A percentile compares a stretch with the other conserved stretches of the same genome.
Evolutionary conservation across 2,888 invertebrate genomes (phyloP).

Genomic region (Cheilosia scutellata): DNA sequence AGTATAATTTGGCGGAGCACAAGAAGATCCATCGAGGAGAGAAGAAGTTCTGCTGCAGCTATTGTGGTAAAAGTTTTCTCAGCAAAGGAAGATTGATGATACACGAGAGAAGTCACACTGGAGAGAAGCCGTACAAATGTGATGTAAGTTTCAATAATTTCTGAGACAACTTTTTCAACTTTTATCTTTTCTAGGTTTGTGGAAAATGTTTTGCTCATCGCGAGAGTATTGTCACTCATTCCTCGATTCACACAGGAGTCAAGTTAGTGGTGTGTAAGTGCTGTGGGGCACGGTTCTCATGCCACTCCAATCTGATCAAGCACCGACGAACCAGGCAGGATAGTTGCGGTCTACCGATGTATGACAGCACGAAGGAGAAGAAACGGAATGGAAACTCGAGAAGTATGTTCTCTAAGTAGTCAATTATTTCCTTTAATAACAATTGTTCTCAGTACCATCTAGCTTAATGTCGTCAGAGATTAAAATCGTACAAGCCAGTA

Average conservation of each 20-base stretch:
- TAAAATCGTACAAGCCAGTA: conserved; percentile 77
- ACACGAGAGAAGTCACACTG: conserved; percentile 81
- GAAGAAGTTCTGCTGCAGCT: conserved; percentile 81
- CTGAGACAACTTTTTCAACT: neutral
- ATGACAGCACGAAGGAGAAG: conserved; percentile 78
- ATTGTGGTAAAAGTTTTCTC: conserved; percentile 81
- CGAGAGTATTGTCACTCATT: conserved; percentile 84
- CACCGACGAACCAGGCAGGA: conserved; percentile 84
- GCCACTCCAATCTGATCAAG: conserved; percentile 84
- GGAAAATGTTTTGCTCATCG: conserved; percentile 84
- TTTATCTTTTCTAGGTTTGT: conserved; percentile 80
- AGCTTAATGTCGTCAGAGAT: conserved; percentile 79
- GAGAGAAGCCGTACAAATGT: conserved; percentile 81
- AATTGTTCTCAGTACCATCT: conserved; percentile 77
- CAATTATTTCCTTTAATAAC: neutral
- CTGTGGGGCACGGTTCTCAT: conserved; percentile 85
- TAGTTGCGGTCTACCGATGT: conserved; percentile 83
- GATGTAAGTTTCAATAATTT: conserved; percentile 78
- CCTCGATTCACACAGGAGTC: conserved; percentile 84
- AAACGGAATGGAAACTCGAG: conserved; percentile 77
- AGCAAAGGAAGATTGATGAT: conserved; percentile 80
- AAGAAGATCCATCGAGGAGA: conserved; percentile 80
- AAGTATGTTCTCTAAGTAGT: conserved; percentile 72
- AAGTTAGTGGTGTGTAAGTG: conserved; percentile 82
- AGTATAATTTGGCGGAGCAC: conserved; percentile 80